Evolutionary conservation across 2,888 invertebrate genomes (phyloP).

Genomic region (Eledone cirrhosa): DNA sequence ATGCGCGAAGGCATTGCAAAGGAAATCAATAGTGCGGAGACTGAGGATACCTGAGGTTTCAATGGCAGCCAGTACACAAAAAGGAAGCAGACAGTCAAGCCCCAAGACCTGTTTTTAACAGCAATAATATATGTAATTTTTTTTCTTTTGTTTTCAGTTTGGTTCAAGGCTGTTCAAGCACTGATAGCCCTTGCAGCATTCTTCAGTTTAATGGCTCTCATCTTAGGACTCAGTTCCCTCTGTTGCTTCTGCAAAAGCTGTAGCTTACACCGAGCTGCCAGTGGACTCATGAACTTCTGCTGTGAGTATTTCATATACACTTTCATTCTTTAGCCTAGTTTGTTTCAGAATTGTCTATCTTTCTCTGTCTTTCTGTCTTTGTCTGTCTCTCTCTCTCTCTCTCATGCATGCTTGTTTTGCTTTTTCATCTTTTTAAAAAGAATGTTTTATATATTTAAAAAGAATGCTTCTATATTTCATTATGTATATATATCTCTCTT

Average conservation of each 20-base stretch:
- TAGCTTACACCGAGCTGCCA: conserved; percentile 57
- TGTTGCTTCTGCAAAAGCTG: conserved; percentile 57
- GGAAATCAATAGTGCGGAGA: no score
- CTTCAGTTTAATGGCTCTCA: conserved; percentile 49
- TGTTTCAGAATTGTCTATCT: background rate
- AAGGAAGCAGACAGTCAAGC: no score
- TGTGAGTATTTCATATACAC: conserved; percentile 46
- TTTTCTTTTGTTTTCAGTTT: conserved; percentile 46
- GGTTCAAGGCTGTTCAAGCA: conserved; percentile 61
- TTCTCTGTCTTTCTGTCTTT: background rate
- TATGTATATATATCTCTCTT: no score
- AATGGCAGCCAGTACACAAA: no score
- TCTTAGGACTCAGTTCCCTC: conserved; percentile 57
- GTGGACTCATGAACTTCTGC: conserved; percentile 55
- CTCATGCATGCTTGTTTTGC: no score
- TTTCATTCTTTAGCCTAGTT: background rate
- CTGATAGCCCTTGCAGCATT: conserved; percentile 57
- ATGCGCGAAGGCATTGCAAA: no score
- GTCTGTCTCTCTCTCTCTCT: background rate
- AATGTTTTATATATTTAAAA: no score
- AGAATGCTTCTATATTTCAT: no score
- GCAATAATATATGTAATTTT: background rate
- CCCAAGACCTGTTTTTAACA: no score
- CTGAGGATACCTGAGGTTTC: no score
- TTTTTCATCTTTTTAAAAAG: no score